Conservation (phyloP, 2,113 vertebrate species). For the Perca flavescens region DNA sequence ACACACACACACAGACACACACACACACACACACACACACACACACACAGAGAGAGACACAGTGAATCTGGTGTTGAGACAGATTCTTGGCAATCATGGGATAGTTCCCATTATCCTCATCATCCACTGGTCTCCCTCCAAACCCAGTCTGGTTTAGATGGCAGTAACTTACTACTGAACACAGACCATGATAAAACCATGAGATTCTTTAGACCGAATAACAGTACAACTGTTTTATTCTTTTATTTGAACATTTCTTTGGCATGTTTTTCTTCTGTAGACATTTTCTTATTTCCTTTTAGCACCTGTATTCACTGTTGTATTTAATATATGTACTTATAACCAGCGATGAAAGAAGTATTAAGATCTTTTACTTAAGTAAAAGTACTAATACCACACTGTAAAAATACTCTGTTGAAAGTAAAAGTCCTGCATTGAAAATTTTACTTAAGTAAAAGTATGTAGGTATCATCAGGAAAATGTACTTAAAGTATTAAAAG, state of each 20-base stretch:
- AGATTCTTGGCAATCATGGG: slow-evolving; percentile 59
- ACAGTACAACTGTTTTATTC: background rate
- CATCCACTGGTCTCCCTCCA: slow-evolving; percentile 36
- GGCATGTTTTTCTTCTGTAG: background rate
- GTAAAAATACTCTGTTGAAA: too few species aligned
- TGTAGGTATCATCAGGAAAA: too few species aligned
- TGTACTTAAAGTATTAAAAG: too few species aligned
- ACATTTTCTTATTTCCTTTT: background rate
- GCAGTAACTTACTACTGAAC: slow-evolving; percentile 7
- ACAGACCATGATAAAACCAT: slow-evolving; percentile 17
- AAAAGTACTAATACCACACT: too few species aligned
- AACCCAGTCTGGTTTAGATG: slow-evolving; percentile 42
- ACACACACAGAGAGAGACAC: slow-evolving; percentile 26
- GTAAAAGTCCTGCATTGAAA: too few species aligned
- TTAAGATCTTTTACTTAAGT: too few species aligned
- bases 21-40: slow-evolving; percentile 10
- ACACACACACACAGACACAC: slow-evolving; percentile 23
- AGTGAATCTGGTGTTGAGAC: slow-evolving; percentile 46
- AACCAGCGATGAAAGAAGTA: too few species aligned
- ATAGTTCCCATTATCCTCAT: slow-evolving; percentile 55
- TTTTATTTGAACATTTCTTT: background rate
- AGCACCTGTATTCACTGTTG: background rate
- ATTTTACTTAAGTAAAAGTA: too few species aligned
- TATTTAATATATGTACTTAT: background rate
- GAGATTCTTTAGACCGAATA: background rate